Evolutionary conservation across 2,888 invertebrate species (phyloP).

Genomic region (Aspidiotus destructor): DNA sequence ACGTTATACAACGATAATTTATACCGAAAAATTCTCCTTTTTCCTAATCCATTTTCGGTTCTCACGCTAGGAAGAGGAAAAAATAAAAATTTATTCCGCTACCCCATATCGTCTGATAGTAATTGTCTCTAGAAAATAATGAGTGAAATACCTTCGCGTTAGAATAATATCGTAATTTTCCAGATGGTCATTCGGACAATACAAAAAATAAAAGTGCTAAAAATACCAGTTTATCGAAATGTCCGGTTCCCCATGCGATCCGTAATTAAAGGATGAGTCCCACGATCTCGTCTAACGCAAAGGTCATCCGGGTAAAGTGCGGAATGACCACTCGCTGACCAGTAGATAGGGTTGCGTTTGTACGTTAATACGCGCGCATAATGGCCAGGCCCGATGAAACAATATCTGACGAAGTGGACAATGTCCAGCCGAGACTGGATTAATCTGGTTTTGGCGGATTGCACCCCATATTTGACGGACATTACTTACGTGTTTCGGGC

Average conservation of each 20-base stretch:
- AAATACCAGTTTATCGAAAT: conserved; percentile 29
- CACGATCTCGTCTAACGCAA: conserved; percentile 31
- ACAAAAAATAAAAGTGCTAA: not conserved
- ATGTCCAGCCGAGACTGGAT: conserved; percentile 29
- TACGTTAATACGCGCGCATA: not conserved
- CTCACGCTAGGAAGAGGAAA: too few species aligned
- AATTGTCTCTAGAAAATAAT: too few species aligned
- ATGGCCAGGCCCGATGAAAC: conserved; percentile 16
- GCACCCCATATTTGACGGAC: conserved; percentile 28
- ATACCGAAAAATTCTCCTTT: too few species aligned
- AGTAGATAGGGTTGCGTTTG: conserved; percentile 13
- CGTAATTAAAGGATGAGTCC: conserved; percentile 33
- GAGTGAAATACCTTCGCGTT: too few species aligned
- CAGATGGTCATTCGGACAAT: conserved; percentile 10
- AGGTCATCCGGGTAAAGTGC: conserved; percentile 28
- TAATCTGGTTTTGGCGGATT: conserved; percentile 22
- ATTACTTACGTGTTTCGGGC: not conserved
- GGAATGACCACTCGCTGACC: conserved; percentile 29
- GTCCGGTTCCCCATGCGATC: conserved; percentile 26
- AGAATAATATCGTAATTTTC: conserved; percentile 7
- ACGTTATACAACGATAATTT: too few species aligned
- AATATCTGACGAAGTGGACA: conserved; percentile 28
- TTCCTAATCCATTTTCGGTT: too few species aligned
- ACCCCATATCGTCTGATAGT: too few species aligned
- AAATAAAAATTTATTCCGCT: too few species aligned